These are phyloP conservation scores for Xanthia togata DNA, from an alignment of 2,888 invertebrate genomes.

Conservation along the genomic window DNA sequence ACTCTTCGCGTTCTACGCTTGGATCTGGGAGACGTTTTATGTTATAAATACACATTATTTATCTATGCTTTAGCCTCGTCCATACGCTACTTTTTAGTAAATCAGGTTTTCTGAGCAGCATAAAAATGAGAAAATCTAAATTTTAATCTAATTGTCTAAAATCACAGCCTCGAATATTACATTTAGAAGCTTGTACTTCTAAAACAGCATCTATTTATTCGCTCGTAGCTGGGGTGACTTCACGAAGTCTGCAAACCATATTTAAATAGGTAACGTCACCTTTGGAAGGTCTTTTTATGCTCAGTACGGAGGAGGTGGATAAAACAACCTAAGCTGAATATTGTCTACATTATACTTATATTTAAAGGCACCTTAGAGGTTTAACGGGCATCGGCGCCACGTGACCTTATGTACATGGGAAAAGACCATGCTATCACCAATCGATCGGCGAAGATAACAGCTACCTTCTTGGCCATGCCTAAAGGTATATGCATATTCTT, in stretches of 20 bases:
- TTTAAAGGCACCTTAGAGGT: not conserved
- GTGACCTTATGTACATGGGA: not conserved
- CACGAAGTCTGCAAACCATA: not conserved
- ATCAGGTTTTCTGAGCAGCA: not conserved
- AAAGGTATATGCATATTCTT: not conserved
- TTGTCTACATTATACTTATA: not conserved
- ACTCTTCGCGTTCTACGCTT: constrained; percentile 93
- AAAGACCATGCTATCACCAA: not conserved
- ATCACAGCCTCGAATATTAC: not conserved
- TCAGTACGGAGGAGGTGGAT: not conserved
- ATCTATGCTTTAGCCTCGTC: not conserved
- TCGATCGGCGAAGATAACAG: not conserved
- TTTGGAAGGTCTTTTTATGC: not conserved
- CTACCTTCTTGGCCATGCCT: not conserved
- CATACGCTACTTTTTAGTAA: not conserved
- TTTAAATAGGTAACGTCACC: not conserved
- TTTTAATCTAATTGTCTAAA: not conserved
- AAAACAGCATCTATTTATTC: not conserved
- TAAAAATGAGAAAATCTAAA: not conserved
- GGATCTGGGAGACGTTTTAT: constrained; percentile 77
- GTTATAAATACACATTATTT: not conserved
- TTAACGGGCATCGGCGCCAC: not conserved
- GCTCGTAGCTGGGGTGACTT: not conserved
- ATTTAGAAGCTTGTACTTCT: not conserved
- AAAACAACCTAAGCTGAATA: not conserved